A percentile compares a stretch with the other conserved stretches of the same genome.
Conservation (phyloP, 2,888 invertebrate species). For the Drosophila atripex region DNA sequence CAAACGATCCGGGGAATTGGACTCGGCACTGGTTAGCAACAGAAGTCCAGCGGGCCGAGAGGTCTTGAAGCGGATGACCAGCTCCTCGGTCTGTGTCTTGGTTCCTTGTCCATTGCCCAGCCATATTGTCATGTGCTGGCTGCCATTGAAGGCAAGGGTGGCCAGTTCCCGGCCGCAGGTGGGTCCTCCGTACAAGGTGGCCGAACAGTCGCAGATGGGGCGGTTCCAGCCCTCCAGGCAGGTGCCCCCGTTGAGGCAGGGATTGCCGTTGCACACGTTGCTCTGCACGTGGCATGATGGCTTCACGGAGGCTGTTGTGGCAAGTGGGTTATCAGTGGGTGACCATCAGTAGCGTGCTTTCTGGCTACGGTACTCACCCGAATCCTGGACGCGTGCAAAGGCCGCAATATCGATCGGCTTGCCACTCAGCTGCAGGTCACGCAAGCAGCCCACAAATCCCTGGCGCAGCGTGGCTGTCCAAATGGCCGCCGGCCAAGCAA, state of each 20-base stretch:
- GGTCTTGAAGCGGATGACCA: slow-evolving; percentile 93
- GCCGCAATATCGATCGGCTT: slow-evolving; percentile 94
- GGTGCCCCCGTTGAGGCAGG: slow-evolving; percentile 94
- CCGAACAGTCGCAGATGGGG: slow-evolving; percentile 95
- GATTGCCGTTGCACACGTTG: slow-evolving; percentile 91
- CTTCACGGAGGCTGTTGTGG: slow-evolving; percentile 90
- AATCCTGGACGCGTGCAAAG: slow-evolving; percentile 95
- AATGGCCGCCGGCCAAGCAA: slow-evolving; percentile 91
- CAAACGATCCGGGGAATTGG: slow-evolving; percentile 91
- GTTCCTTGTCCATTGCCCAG: slow-evolving; percentile 89
- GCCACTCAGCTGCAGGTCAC: slow-evolving; percentile 94
- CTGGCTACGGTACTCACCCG: slow-evolving; percentile 85
- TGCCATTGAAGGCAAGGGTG: slow-evolving; percentile 94
- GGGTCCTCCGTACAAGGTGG: slow-evolving; percentile 94
- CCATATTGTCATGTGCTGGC: slow-evolving; percentile 92
- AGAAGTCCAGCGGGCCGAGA: slow-evolving; percentile 90
- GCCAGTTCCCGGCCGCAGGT: slow-evolving; percentile 96
- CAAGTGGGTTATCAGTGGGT: slow-evolving; percentile 41
- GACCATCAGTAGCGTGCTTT: slow-evolving; percentile 21
- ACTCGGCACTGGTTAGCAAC: slow-evolving; percentile 91
- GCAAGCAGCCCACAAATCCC: slow-evolving; percentile 97
- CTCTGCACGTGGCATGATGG: slow-evolving; percentile 94
- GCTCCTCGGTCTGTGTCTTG: slow-evolving; percentile 94
- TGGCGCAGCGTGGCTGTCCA: slow-evolving; percentile 95
- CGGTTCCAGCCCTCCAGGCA: slow-evolving; percentile 98